A percentile compares a stretch with the other conserved stretches of the same genome.
phyloP scores from a whole-genome alignment of 2,888 invertebrate species.

The Chrysomela aeneicollis region DNA sequence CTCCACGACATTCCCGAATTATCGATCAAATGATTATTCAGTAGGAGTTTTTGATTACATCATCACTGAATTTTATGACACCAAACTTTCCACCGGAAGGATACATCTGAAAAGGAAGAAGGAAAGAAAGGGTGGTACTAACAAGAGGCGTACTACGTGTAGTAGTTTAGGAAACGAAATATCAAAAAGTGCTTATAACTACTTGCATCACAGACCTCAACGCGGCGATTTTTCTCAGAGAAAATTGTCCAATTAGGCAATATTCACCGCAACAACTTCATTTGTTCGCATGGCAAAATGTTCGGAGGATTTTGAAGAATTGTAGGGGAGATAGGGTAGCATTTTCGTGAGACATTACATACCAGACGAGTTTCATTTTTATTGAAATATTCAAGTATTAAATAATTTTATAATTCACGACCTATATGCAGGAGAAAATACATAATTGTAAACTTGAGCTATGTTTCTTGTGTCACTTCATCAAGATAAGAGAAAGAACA shows the following conservation, averaged over 20 bases:
- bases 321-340: too few relatives aligned
- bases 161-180: conserved; percentile 39
- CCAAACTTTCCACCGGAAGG: background rate
- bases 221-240: conserved; percentile 47
- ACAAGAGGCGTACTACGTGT: conserved; percentile 25
- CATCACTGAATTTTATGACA: background rate
- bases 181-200: conserved; percentile 51
- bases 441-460: too few relatives aligned
- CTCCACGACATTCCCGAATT: too few relatives aligned
- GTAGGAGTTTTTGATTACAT: too few relatives aligned
- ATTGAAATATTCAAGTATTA: too few relatives aligned
- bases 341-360: too few relatives aligned
- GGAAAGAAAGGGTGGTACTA: conserved; percentile 31
- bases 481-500: too few relatives aligned
- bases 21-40: too few relatives aligned
- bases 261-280: conserved; percentile 38
- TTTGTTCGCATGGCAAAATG: conserved; percentile 40
- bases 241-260: conserved; percentile 49
- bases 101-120: background rate
- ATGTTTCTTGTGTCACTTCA: too few relatives aligned
- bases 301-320: conserved; percentile 24
- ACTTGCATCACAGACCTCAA: conserved; percentile 56
- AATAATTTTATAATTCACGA: too few relatives aligned
- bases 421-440: too few relatives aligned
- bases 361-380: too few relatives aligned